Base-by-base conservation (phyloP, 2,888 invertebrate species). In the Brenthis daphne region DNA sequence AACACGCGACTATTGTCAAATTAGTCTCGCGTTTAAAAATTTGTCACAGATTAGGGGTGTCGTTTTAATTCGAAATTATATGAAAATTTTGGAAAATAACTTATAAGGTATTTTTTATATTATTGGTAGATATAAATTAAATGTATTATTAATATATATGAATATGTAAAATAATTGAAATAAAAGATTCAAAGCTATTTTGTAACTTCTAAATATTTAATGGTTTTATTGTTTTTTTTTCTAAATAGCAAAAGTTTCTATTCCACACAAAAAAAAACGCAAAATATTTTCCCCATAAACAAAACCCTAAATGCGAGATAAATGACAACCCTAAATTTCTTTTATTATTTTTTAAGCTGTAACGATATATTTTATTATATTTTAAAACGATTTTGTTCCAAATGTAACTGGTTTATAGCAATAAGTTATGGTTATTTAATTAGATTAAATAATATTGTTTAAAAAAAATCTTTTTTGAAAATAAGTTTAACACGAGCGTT, bases 1-100 rank as follows among this genome's bases (percentile, higher is more conserved):
- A 86, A 73, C 79, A 81, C 89, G 87, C 87, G 85, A 85, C 88
- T 88, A 81, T 88, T 86, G 81, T 84, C 64, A 43, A 37, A 85
- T 89, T 86, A 74, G 86, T 70, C 75, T 67, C 85, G 84, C 78
- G 75, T 76, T 79, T 75, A 72, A 76, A 43, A 74, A 78, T 88
- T 85, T 72, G 86, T 74, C 72, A 81, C 80, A 77, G 84, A 83
- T 84, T 86, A 79, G 85, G 82, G 80, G 81, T 51, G 63, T 16
- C 84, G 82, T 82, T 83, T 81, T 78, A 77, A 80, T 80, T 80
- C 79, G 80, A 82, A 65, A 61, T 37, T 61, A 51, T 50, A 55
- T 16, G 57, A 37, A 29, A 57, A 14, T 33, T 12, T 13, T 8
- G 8, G 8, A 43, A 43, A 43, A 43, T 50, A 14, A 8, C 16